Percentiles rank a stretch among this genome's conserved stretches.
These are phyloP conservation scores for Listronotus bonariensis DNA, from an alignment of 1,140 invertebrate species.

Conservation along the genomic window DNA sequence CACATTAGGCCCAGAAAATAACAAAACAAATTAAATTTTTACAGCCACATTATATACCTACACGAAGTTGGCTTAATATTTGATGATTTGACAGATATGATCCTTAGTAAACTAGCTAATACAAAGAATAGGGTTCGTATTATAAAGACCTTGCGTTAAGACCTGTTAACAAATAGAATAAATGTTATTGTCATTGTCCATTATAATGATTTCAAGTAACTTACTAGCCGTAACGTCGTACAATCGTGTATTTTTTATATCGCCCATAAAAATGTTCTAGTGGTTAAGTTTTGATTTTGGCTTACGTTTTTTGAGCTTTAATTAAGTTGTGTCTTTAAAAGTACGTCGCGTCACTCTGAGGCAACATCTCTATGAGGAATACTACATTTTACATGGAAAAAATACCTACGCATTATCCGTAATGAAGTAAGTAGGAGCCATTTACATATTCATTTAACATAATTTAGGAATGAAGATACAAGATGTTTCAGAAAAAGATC, in stretches of 20 bases:
- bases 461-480: too few relatives aligned
- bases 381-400: conserved; percentile 8
- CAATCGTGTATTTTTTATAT: conserved; percentile 24
- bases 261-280: conserved; percentile 25
- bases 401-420: not conserved
- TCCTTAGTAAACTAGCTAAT: conserved; percentile 32
- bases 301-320: not conserved
- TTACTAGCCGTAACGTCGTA: conserved; percentile 22
- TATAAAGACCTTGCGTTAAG: conserved; percentile 40
- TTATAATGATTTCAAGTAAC: conserved; percentile 39
- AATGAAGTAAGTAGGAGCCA: conserved; percentile 26
- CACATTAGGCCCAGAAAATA: conserved; percentile 23
- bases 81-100: conserved; percentile 28
- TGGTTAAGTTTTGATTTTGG: conserved; percentile 7
- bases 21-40: conserved; percentile 33
- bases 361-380: conserved; percentile 1
- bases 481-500: too few relatives aligned
- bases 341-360: not conserved
- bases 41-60: conserved; percentile 34
- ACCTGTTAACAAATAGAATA: conserved; percentile 40
- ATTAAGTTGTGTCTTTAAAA: not conserved
- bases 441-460: too few relatives aligned
- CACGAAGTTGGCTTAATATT: conserved; percentile 17
- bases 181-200: conserved; percentile 39
- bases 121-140: conserved; percentile 39